These are phyloP conservation scores for Mimas tiliae DNA, from an alignment of 2,888 invertebrate species.

Conservation along the genomic window DNA sequence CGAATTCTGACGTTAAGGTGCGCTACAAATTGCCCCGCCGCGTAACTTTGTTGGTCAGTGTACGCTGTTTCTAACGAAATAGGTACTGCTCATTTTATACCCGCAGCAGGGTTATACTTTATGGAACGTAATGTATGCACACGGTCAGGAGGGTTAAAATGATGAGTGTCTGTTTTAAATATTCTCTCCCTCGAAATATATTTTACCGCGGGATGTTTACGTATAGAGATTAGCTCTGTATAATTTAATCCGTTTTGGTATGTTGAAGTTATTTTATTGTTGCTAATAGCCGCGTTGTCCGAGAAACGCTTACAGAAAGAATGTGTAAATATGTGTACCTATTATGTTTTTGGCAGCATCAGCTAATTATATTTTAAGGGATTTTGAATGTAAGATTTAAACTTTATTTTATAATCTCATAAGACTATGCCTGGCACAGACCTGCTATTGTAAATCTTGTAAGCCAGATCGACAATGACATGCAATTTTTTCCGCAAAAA, in stretches of 20 bases:
- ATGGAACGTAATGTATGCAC: constrained; percentile 56
- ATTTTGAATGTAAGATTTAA: too few relatives aligned
- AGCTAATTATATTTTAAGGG: too few relatives aligned
- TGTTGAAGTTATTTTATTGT: constrained; percentile 32
- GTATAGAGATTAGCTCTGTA: constrained; percentile 38
- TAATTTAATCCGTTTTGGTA: constrained; percentile 45
- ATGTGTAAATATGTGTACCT: too few relatives aligned
- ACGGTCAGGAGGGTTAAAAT: constrained; percentile 69
- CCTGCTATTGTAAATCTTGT: too few relatives aligned
- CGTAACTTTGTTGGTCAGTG: constrained; percentile 12
- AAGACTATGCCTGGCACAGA: too few relatives aligned
- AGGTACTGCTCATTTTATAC: constrained; percentile 43
- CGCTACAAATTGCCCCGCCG: constrained; percentile 58
- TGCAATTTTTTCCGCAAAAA: too few relatives aligned
- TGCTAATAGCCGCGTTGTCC: neutral
- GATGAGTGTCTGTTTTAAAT: constrained; percentile 71
- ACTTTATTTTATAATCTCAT: too few relatives aligned
- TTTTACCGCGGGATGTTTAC: constrained; percentile 53
- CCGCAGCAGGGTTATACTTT: constrained; percentile 49
- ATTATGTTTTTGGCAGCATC: too few relatives aligned
- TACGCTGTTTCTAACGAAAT: constrained; percentile 10
- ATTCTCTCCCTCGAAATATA: constrained; percentile 58
- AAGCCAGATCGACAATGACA: too few relatives aligned
- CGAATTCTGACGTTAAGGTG: constrained; percentile 72
- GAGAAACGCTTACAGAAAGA: neutral